Evolutionary conservation across 2,797 vertebrate species (phyloP).

Genomic region (Sebastes miniatus): DNA sequence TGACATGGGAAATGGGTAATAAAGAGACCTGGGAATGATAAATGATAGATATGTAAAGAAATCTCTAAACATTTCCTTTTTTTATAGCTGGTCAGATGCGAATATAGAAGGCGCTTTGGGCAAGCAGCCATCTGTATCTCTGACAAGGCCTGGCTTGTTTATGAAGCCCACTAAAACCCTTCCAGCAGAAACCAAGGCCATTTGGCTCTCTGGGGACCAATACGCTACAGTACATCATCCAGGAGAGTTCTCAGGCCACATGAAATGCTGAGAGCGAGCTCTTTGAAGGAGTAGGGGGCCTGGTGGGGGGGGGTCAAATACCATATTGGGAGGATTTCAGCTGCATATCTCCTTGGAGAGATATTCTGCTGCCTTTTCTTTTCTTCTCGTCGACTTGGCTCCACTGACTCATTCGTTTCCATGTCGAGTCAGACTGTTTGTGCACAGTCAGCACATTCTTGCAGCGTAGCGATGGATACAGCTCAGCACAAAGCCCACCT

Average conservation of each 20-base stretch:
- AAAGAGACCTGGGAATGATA: constrained; percentile 65
- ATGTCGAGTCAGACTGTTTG: constrained; percentile 77
- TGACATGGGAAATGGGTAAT: constrained; percentile 76
- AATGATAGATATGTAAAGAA: constrained; percentile 74
- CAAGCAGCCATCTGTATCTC: constrained; percentile 57
- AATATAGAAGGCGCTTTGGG: constrained; percentile 39
- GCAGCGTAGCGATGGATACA: constrained; percentile 60
- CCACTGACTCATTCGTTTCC: constrained; percentile 73
- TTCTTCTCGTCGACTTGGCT: constrained; percentile 66
- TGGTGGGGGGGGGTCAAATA: constrained; percentile 43
- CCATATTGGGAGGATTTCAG: constrained; percentile 35
- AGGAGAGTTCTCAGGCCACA: constrained; percentile 56
- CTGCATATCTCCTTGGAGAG: constrained; percentile 69
- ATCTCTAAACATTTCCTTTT: constrained; percentile 65
- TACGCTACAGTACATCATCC: constrained; percentile 68
- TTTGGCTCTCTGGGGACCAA: constrained; percentile 52
- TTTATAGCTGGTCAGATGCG: constrained; percentile 55
- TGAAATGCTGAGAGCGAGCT: constrained; percentile 57
- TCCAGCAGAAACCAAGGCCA: constrained; percentile 57
- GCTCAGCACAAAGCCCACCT: constrained; percentile 39
- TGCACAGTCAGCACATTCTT: constrained; percentile 79
- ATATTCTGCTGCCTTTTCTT: constrained; percentile 53
- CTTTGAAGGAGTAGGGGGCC: constrained; percentile 48
- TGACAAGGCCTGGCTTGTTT: constrained; percentile 72
- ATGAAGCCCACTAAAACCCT: constrained; percentile 65